Evolutionary conservation across 1,140 invertebrate genomes (phyloP).

Genomic region (Drosophila nigrodunni): DNA sequence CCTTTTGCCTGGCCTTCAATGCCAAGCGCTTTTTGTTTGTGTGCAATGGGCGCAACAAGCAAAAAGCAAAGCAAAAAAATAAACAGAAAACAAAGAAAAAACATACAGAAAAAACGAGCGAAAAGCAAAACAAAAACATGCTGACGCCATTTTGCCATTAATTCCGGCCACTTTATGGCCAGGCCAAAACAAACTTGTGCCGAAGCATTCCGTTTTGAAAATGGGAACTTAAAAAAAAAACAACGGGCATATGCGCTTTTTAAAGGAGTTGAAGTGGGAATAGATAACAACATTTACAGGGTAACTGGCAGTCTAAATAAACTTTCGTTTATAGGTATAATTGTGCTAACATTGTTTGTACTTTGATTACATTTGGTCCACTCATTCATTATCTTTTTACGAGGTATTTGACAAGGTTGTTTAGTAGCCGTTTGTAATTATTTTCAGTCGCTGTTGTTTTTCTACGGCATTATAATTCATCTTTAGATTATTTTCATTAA

Average conservation of each 20-base stretch:
- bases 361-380: no score
- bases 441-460: no score
- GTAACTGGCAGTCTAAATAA: no score
- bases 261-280: background rate
- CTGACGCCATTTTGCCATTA: conserved; percentile 81
- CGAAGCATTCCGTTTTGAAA: conserved; percentile 17
- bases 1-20: conserved; percentile 32
- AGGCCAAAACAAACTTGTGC: conserved; percentile 63
- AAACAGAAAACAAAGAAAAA: conserved; percentile 55
- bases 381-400: no score
- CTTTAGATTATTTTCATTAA: no score
- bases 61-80: conserved; percentile 50
- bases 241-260: conserved; percentile 9
- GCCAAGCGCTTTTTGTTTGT: conserved; percentile 36
- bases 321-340: no score
- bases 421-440: background rate
- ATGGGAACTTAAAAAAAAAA: no score
- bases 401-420: background rate
- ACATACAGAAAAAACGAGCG: conserved; percentile 21
- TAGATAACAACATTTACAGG: no score
- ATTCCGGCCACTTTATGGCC: conserved; percentile 75
- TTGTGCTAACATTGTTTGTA: no score
- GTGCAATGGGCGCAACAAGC: conserved; percentile 56
- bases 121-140: conserved; percentile 59
- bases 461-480: no score